Conservation (phyloP, 2,113 vertebrate genomes). For the Aviceda subcristata region DNA sequence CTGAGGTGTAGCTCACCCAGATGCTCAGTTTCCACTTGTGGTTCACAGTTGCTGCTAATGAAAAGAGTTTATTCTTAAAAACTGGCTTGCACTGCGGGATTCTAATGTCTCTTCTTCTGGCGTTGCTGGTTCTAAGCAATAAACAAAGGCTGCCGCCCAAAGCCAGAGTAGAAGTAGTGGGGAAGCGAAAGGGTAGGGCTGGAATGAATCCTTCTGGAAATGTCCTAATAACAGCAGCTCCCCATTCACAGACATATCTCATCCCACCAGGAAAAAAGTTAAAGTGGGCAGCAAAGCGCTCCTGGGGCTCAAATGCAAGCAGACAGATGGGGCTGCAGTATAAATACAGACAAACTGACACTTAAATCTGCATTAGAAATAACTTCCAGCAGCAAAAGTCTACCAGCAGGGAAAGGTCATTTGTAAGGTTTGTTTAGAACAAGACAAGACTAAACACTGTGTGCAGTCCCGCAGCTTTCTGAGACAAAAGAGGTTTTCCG, state of each 20-base stretch:
- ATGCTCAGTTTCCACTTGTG: not conserved
- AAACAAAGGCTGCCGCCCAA: not conserved
- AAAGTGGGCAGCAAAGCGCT: not conserved
- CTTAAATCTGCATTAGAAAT: not conserved
- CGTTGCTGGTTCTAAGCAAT: not conserved
- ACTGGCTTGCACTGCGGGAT: not conserved
- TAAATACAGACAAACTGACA: not conserved
- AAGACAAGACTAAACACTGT: not conserved
- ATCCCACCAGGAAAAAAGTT: not conserved
- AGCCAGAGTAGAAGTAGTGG: not conserved
- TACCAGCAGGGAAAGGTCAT: not conserved
- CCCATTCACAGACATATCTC: not conserved
- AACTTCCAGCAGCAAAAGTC: not conserved
- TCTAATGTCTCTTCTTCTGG: not conserved
- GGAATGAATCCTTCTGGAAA: not conserved
- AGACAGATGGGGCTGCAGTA: not conserved
- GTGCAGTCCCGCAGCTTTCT: not conserved
- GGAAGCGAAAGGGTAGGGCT: not conserved
- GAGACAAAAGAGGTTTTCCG: not conserved
- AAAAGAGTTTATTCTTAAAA: not conserved
- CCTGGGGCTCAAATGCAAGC: not conserved
- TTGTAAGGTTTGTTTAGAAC: not conserved
- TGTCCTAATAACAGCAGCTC: not conserved
- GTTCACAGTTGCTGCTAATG: not conserved
- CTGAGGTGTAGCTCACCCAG: not conserved